These are phyloP conservation scores for Platerodrilus igneus DNA, from an alignment of 2,888 invertebrate species.

Conservation along the genomic window DNA sequence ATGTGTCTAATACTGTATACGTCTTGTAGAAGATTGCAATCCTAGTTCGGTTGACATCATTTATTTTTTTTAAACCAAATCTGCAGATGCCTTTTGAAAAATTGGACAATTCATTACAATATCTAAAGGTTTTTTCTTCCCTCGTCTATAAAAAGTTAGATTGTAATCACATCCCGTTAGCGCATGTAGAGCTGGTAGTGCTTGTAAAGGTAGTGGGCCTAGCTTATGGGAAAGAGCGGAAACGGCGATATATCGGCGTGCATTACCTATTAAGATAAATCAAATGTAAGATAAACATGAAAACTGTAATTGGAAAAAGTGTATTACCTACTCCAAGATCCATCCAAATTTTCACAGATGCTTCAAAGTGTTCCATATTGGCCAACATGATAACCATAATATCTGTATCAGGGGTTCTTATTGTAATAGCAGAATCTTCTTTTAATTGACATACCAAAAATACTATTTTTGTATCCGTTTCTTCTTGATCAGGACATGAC, in stretches of 20 bases:
- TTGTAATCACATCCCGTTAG: slow-evolving; percentile 27
- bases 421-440: slow-evolving; percentile 17
- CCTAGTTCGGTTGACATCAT: no score
- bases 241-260: slow-evolving; percentile 26
- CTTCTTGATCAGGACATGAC: slow-evolving; percentile 26
- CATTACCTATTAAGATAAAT: no score
- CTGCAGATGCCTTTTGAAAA: no score
- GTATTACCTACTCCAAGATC: slow-evolving; percentile 24
- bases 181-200: slow-evolving; percentile 29
- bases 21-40: no score
- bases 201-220: slow-evolving; percentile 18
- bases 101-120: no score
- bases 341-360: slow-evolving; percentile 23
- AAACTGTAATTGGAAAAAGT: no score
- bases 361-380: slow-evolving; percentile 28
- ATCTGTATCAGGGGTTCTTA: slow-evolving; percentile 24
- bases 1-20: no score
- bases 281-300: no score
- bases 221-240: slow-evolving; percentile 22
- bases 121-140: slow-evolving; percentile 22
- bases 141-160: slow-evolving; percentile 23
- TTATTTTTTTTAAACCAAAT: no score
- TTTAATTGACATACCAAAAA: slow-evolving; percentile 24
- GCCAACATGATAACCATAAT: slow-evolving; percentile 26
- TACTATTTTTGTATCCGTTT: slow-evolving; percentile 30